Base-by-base conservation (phyloP, 2,113 vertebrate species). In the Rhynchomys soricoides region DNA sequence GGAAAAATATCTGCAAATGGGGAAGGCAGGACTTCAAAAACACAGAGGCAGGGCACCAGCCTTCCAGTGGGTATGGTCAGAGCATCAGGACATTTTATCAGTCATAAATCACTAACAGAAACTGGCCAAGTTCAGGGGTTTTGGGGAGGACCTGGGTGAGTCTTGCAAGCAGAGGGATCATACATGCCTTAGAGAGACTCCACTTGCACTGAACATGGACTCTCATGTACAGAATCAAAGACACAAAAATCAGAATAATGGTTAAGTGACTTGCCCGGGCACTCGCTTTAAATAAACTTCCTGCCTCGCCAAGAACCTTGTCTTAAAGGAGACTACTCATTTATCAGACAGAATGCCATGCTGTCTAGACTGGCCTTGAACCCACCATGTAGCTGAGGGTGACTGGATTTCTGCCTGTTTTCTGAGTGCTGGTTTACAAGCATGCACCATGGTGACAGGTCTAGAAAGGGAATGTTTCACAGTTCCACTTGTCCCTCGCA, bases 71-170 rank as follows among this genome's bases (percentile, higher is more conserved):
- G 55, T 15, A 17, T 50, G 22, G 15, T n/a, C 66, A 66, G 57
- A 81, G 77, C 70, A 26, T 1, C 7, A 45, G 73, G 40, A 66
- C 37, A 31, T n/a, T 57, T 50, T 45, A 17, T 26, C 43, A 29
- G 79, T 82, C 73, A 37, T 37, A 45, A 90, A 34, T 34, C 78
- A 57, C 71, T 29, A n/a, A 55, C 19, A 50, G 91, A 62, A 93
- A 85, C 9, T 34, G 26, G 31, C 55, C 64, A 71, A 71, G 70
- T 78, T 48, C 50, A n/a, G 70, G 48, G 50, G 66, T 52, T 19
- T 48, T 19, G 83, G 64, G 24, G 74, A 66, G 57, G 34, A 3
- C n/a, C 17, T 59, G n/a, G 34, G 9, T 75, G 85, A 92, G 40
- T 22, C 45, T 68, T 89, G 48, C 37, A 74, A 34, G 22, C 26